Conservation (phyloP, 2,113 vertebrate genomes). For the Chroicocephalus ridibundus region DNA sequence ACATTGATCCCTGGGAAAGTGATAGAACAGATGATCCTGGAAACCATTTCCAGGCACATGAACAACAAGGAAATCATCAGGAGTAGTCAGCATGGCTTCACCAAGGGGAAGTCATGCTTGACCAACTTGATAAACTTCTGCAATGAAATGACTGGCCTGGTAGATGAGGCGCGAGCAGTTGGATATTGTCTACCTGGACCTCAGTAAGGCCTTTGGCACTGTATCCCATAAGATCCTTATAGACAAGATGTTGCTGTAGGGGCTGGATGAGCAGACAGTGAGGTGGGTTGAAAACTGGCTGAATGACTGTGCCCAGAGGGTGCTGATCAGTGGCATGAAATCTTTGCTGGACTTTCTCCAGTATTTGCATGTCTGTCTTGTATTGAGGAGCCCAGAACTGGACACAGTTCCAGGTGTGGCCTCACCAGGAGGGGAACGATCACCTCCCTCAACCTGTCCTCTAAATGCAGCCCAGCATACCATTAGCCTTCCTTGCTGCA, state of each 20-base stretch:
- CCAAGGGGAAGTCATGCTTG: not conserved
- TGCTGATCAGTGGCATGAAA: not conserved
- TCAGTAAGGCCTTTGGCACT: not conserved
- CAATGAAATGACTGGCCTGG: not conserved
- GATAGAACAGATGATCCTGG: not conserved
- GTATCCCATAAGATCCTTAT: not conserved
- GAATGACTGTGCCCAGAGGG: not conserved
- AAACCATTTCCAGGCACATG: not conserved
- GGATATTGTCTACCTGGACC: not conserved
- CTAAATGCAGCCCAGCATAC: not conserved
- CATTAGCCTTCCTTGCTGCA: not conserved
- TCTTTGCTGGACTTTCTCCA: not conserved
- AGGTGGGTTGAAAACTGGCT: not conserved
- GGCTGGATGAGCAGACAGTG: not conserved
- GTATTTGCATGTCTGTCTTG: not conserved
- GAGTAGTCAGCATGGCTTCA: not conserved
- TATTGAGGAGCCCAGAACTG: not conserved
- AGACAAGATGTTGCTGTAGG: not conserved
- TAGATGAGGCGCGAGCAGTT: not conserved
- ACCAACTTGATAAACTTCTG: not conserved
- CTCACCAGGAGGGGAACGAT: not conserved
- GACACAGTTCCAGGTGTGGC: not conserved
- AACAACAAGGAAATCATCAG: not conserved
- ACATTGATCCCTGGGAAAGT: not conserved
- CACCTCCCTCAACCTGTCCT: not conserved